A percentile compares a stretch with the other conserved stretches of the same genome.
These are phyloP conservation scores for Prionace glauca DNA, from an alignment of 2,797 vertebrate genomes.

Conservation along the genomic window DNA sequence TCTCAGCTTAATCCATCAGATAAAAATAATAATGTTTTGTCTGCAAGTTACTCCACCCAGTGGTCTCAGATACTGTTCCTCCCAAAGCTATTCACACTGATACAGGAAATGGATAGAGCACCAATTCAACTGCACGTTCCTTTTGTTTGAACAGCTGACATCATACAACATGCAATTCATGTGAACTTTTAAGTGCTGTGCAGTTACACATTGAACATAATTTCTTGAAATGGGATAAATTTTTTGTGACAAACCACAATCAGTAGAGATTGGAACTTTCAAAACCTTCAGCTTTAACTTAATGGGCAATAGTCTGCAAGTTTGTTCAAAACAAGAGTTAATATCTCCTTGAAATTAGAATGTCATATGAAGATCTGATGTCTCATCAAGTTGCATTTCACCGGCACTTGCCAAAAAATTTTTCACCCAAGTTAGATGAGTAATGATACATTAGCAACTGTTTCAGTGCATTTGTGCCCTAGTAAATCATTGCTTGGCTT, in stretches of 20 bases:
- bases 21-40: neutral
- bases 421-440: neutral
- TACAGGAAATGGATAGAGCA: neutral
- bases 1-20: too few species aligned
- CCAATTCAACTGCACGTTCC: neutral
- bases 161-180: too few species aligned
- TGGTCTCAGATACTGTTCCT: neutral
- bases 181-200: neutral
- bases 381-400: neutral
- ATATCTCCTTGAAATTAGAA: neutral
- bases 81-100: neutral
- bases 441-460: neutral
- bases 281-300: neutral
- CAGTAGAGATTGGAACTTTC: neutral
- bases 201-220: neutral
- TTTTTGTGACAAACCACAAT: neutral
- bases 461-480: neutral
- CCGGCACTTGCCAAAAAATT: neutral
- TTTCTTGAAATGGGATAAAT: neutral
- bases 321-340: neutral
- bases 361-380: neutral
- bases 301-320: neutral
- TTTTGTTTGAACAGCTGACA: neutral
- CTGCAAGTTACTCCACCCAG: neutral
- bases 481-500: too few species aligned